phyloP scores from a whole-genome alignment of 1,140 invertebrate genomes.

The Drosophila sulfurigaster region DNA sequence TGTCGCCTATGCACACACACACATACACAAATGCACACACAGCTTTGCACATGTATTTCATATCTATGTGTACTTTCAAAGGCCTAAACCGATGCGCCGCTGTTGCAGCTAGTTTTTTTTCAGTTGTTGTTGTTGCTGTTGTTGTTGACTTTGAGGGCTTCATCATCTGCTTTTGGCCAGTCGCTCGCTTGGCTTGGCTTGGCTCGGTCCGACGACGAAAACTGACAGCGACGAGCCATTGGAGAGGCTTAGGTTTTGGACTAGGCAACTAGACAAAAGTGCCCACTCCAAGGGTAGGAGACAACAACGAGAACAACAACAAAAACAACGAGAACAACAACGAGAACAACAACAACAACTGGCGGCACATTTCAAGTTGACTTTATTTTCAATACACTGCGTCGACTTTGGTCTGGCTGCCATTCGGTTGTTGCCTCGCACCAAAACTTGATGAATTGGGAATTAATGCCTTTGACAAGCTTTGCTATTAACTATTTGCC shows the following conservation, averaged over 20 bases:
- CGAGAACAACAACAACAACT: constrained; percentile 29
- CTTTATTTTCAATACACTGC: constrained; percentile 72
- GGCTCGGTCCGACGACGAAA: constrained; percentile 58
- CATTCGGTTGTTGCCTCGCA: constrained; percentile 37
- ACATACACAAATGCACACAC: neutral
- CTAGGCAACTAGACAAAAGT: constrained; percentile 63
- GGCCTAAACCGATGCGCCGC: constrained; percentile 80
- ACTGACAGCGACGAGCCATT: constrained; percentile 76
- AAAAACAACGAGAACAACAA: constrained; percentile 33
- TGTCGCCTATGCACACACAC: constrained; percentile 50
- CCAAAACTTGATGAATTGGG: constrained; percentile 82
- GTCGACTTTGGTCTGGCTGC: constrained; percentile 46
- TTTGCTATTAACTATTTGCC: constrained; percentile 45
- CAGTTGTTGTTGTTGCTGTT: constrained; percentile 28
- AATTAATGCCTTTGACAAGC: constrained; percentile 76
- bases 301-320: constrained; percentile 48
- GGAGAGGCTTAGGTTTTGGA: constrained; percentile 78
- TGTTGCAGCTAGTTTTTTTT: constrained; percentile 54
- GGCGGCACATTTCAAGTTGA: constrained; percentile 81
- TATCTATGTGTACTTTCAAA: constrained; percentile 71
- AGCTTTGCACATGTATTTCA: constrained; percentile 6
- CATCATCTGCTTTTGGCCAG: constrained; percentile 81
- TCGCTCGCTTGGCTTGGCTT: constrained; percentile 49
- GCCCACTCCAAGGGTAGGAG: constrained; percentile 69
- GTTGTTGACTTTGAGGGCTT: constrained; percentile 79